Percentiles rank a stretch among this genome's conserved stretches.
Evolutionary conservation across 2,797 vertebrate genomes (phyloP).

Genomic region (Coreius guichenoti): DNA sequence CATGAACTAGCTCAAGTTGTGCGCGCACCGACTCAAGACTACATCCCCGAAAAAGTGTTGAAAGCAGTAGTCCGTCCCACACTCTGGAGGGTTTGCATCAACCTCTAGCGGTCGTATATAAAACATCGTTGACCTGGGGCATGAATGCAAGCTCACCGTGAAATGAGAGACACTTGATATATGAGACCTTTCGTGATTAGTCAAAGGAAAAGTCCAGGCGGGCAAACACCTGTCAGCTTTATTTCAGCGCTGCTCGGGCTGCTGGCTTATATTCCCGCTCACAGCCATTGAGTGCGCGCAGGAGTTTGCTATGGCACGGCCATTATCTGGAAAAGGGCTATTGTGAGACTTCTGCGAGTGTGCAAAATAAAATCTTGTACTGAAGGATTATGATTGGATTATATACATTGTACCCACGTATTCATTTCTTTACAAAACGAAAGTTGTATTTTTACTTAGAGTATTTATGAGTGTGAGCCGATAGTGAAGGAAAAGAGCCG

Average conservation of each 20-base stretch:
- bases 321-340: neutral
- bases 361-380: neutral
- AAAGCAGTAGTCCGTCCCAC: slow-evolving; percentile 85
- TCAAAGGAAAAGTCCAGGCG: slow-evolving; percentile 72
- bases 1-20: slow-evolving; percentile 37
- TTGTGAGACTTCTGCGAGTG: neutral
- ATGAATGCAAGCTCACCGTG: slow-evolving; percentile 93
- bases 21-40: slow-evolving; percentile 56
- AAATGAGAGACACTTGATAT: slow-evolving; percentile 99
- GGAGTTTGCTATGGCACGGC: neutral
- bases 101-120: slow-evolving; percentile 91
- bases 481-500: too few relatives aligned
- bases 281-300: neutral
- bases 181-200: slow-evolving; percentile 84
- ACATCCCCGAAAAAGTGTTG: slow-evolving; percentile 63
- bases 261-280: neutral
- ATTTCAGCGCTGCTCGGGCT: neutral
- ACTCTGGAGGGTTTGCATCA: slow-evolving; percentile 86
- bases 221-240: slow-evolving; percentile 50
- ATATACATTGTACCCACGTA: neutral
- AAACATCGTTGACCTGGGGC: slow-evolving; percentile 89
- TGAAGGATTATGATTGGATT: neutral
- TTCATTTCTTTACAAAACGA: neutral
- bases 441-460: neutral
- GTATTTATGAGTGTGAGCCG: neutral